Evolutionary conservation across 2,113 vertebrate species (phyloP).

Genomic region (Myrmecobius fasciatus): DNA sequence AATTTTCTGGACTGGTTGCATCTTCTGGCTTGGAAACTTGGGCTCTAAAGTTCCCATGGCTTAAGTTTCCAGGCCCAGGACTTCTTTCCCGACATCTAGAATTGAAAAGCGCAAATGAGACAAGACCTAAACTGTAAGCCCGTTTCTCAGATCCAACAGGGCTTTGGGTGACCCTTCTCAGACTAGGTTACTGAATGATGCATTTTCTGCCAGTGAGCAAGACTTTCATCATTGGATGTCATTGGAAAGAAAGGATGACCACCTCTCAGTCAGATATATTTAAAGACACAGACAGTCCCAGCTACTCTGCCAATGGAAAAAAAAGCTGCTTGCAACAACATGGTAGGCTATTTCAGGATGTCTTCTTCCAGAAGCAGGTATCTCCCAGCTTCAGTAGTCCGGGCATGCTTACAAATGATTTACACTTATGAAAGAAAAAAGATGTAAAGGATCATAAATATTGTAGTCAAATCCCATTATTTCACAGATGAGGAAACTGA

Average conservation of each 20-base stretch:
- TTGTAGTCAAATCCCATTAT: neutral
- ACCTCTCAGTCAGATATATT: neutral
- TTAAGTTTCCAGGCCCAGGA: neutral
- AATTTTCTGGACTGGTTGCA: neutral
- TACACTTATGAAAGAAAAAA: neutral
- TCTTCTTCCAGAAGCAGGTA: neutral
- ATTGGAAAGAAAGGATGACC: neutral
- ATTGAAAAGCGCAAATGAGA: neutral
- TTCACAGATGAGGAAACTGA: neutral
- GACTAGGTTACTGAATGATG: neutral
- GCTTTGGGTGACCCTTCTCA: neutral
- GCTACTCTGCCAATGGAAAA: neutral
- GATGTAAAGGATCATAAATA: neutral
- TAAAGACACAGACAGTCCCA: neutral
- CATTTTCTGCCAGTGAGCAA: neutral
- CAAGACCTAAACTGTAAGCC: neutral
- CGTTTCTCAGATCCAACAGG: neutral
- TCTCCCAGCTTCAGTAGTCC: neutral
- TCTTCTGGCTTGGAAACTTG: neutral
- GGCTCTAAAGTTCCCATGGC: neutral
- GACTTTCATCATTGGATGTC: neutral
- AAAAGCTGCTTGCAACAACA: neutral
- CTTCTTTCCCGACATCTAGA: neutral
- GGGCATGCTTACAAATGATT: neutral
- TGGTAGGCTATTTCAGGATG: neutral